A percentile compares a stretch with the other conserved stretches of the same genome.
phyloP scores from a whole-genome alignment of 2,113 vertebrate genomes.

The Myrmophylax atrothorax region DNA sequence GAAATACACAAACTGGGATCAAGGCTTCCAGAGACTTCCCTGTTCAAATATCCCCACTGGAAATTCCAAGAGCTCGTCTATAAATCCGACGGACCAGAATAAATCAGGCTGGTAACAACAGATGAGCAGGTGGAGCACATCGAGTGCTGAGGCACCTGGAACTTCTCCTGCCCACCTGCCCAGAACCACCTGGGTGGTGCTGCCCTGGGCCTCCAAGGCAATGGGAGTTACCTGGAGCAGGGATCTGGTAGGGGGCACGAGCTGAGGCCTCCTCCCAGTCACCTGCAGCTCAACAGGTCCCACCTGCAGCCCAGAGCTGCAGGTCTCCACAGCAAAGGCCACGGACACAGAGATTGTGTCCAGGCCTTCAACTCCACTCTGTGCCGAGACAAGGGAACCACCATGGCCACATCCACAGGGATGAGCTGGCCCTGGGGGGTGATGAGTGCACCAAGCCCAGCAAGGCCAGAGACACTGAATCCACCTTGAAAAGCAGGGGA shows the following conservation, averaged over 20 bases:
- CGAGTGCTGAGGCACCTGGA: not conserved
- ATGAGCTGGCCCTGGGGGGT: not conserved
- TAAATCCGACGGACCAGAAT: not conserved
- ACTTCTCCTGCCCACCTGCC: not conserved
- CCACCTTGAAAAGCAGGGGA: not conserved
- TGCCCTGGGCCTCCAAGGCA: not conserved
- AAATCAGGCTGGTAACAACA: not conserved
- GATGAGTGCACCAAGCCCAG: not conserved
- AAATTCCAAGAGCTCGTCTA: not conserved
- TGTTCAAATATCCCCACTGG: not conserved
- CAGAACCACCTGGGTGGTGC: fast-evolving
- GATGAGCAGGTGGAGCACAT: fast-evolving
- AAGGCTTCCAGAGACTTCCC: not conserved
- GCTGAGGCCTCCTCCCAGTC: not conserved
- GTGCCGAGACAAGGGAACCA: not conserved
- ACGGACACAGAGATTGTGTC: fast-evolving
- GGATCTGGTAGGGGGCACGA: too few species aligned
- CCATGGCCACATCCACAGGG: not conserved
- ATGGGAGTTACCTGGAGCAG: not conserved
- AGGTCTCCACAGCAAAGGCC: not conserved
- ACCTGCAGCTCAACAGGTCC: not conserved
- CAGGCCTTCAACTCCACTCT: not conserved
- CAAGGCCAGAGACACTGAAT: not conserved
- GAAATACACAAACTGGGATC: not conserved
- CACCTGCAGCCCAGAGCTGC: not conserved